phyloP scores from a whole-genome alignment of 2,888 invertebrate genomes.

The Ecdyonurus torrentis region DNA sequence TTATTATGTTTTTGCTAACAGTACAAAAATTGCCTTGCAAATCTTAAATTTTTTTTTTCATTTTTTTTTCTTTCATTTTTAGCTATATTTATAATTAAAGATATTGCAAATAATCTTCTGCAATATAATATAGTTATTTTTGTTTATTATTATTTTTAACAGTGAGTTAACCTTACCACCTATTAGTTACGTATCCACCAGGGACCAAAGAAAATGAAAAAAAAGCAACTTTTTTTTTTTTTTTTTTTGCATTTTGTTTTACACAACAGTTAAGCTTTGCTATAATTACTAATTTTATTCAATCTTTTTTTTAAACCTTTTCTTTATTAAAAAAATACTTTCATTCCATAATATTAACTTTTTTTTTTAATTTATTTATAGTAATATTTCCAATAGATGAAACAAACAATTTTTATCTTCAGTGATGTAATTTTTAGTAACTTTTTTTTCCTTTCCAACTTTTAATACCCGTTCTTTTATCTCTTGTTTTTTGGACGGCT shows the following conservation, averaged over 20 bases:
- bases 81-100: no score
- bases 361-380: background rate
- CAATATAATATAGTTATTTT: no score
- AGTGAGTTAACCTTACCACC: background rate
- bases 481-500: constrained; percentile 9
- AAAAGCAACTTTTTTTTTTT: background rate
- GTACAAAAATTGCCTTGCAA: no score
- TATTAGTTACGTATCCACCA: background rate
- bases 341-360: constrained; percentile 6
- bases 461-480: constrained; percentile 3
- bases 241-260: background rate
- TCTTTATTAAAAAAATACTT: background rate
- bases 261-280: background rate
- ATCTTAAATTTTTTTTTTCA: no score
- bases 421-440: constrained; percentile 5
- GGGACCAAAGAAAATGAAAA: background rate
- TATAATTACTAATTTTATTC: background rate
- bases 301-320: background rate
- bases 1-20: no score
- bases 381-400: background rate
- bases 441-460: constrained; percentile 7
- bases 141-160: no score
- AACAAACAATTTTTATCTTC: constrained; percentile 9
- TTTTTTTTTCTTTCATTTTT: no score
- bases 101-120: no score